A percentile compares a stretch with the other conserved stretches of the same genome.
Conservation (phyloP, 92 coral and sea anemone genomes). For the Desmophyllum pertusum region DNA sequence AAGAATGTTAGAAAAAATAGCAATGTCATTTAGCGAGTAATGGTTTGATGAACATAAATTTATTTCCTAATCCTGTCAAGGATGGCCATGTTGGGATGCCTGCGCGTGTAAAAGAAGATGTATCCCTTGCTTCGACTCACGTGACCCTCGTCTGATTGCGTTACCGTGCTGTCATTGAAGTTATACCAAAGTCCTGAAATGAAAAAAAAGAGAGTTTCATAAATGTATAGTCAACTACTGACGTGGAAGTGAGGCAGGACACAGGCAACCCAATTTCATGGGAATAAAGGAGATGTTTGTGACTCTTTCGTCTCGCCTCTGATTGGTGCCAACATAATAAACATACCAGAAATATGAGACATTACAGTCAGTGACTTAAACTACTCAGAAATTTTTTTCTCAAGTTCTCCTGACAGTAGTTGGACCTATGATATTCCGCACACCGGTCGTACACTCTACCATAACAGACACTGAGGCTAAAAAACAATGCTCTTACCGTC, state of each 20-base stretch:
- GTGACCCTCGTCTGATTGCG: conserved; percentile 82
- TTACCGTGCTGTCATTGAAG: conserved; percentile 95
- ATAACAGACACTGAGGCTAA: no score
- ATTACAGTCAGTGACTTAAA: no score
- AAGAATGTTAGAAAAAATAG: not conserved
- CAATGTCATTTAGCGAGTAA: not conserved
- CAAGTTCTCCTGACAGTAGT: no score
- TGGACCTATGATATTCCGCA: no score
- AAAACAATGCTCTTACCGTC: conserved; percentile 74
- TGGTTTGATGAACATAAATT: not conserved
- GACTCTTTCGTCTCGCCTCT: no score
- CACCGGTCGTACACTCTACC: no score
- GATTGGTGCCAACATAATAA: no score
- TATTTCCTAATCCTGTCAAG: conserved; percentile 88
- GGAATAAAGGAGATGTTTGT: no score
- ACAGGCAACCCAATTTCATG: not conserved
- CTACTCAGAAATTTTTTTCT: not conserved
- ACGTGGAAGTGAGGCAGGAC: not conserved
- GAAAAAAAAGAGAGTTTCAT: no score
- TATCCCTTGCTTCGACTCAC: conserved; percentile 94
- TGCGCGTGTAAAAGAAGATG: conserved; percentile 95
- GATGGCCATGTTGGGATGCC: conserved; percentile 93
- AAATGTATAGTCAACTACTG: not conserved
- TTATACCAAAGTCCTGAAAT: conserved; percentile 91
- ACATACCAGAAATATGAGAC: no score